A percentile compares a stretch with the other conserved stretches of the same genome.
These are phyloP conservation scores for Mormyrus proboscirostris DNA, from an alignment of 2,797 vertebrate species.

Conservation along the genomic window DNA sequence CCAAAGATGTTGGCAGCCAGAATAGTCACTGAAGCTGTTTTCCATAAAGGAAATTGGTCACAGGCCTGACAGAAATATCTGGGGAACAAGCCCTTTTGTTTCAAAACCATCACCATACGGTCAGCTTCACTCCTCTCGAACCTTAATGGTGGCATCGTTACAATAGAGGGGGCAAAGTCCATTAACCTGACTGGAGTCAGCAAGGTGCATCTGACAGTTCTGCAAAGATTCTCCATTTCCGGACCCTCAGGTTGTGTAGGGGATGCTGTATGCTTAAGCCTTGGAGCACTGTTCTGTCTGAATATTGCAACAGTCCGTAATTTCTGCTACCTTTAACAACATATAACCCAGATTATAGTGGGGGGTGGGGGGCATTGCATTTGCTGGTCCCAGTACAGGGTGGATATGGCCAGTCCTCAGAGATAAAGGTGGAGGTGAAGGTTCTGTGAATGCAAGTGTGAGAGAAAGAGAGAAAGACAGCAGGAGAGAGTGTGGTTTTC, in stretches of 20 bases:
- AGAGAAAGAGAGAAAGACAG: background rate
- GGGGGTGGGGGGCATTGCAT: background rate
- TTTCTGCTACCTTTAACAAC: background rate
- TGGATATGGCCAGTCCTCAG: background rate
- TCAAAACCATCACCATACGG: slow-evolving; percentile 5
- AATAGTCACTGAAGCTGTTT: background rate
- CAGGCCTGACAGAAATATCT: slow-evolving; percentile 13
- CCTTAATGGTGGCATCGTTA: slow-evolving; percentile 6
- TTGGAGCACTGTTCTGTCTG: background rate
- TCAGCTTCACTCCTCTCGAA: background rate
- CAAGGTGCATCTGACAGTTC: background rate
- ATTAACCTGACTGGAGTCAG: background rate
- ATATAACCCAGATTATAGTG: background rate
- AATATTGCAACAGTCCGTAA: background rate
- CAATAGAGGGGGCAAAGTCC: background rate
- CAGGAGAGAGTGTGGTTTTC: background rate
- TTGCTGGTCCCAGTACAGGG: background rate
- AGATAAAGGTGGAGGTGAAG: background rate
- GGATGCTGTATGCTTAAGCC: background rate
- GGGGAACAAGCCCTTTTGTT: background rate
- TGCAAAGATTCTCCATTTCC: background rate
- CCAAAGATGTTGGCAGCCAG: background rate
- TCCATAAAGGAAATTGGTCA: slow-evolving; percentile 15
- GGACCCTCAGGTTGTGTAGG: background rate
- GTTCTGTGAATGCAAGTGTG: background rate